Evolutionary conservation across 2,113 vertebrate genomes (phyloP), one percentile per base, ranked within the genome.

Genomic region (Callipepla californica): DNA sequence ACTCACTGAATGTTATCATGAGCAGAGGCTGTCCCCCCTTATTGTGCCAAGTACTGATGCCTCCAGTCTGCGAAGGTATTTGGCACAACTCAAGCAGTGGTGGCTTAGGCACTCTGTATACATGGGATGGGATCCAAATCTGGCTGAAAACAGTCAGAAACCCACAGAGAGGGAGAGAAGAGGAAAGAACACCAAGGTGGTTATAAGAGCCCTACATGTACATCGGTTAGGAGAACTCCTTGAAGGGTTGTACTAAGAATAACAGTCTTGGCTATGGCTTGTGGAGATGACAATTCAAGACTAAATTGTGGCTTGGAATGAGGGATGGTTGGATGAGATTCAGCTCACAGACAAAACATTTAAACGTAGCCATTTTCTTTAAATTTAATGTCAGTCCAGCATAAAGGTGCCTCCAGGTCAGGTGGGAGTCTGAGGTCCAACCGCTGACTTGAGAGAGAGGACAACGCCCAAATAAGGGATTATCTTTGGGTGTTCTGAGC

Each of bases 1-100:
- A 15, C 42, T 63, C 65, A 7, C 0, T 26, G 62, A 53, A 80
- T 62, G 80, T 70, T 75, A 59, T 7, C 66, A 26, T 4, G 13
- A 26, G 13, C 13, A 0, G 1, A 89, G 34, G 47, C 30, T 87
- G 36, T 76, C 45, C 30, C 58, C 18, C 9, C 1, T 0, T 3
- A 42, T 14, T 83, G 66, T 17, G 0, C 83, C 85, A 94, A 72
- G 68, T 45, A 85, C 36, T 3, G 14, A 69, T 7, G 50, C 32
- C 47, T 28, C 1, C 1, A 51, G 45, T 17, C 34, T 78, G 47
- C 51, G 47, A 6, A n/a, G 28, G 47, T 13, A 13, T 48, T 38
- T 38, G 40, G 62, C 63, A 83, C 66, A 75, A 87, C 7, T 50
- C 44, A 25, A 18, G 68, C 65, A 48, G 51, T 7, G 44, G 5